Percentiles rank a stretch among this genome's conserved stretches.
Evolutionary conservation across 2,113 vertebrate genomes (phyloP).

Genomic region (Antidorcas marsupialis): DNA sequence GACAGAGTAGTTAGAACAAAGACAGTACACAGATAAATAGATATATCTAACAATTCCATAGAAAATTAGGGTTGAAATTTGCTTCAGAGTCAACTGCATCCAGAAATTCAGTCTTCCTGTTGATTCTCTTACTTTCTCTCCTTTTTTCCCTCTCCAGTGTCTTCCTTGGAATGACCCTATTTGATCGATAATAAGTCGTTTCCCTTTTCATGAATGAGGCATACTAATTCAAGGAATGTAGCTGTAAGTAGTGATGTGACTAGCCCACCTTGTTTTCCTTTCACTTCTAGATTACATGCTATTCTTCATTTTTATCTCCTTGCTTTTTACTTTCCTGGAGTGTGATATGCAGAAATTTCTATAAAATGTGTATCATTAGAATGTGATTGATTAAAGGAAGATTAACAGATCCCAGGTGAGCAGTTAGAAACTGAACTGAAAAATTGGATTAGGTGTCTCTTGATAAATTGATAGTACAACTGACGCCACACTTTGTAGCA

Average conservation of each 20-base stretch:
- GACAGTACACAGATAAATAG: background rate
- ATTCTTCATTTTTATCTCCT: background rate
- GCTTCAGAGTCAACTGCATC: background rate
- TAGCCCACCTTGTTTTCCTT: background rate
- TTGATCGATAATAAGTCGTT: background rate
- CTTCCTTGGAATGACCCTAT: background rate
- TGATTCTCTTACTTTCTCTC: background rate
- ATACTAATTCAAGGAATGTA: background rate
- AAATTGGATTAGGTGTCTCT: background rate
- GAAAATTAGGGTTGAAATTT: background rate
- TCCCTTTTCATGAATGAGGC: background rate
- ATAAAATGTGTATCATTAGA: background rate
- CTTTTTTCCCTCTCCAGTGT: background rate
- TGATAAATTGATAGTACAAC: background rate
- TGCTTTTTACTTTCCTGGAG: background rate
- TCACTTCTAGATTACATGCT: background rate
- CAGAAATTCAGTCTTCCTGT: background rate
- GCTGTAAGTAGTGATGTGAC: background rate
- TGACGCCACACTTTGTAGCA: background rate
- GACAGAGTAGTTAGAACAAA: background rate
- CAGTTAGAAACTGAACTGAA: background rate
- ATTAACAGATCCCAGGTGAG: background rate
- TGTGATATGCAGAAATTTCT: background rate
- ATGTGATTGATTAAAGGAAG: background rate
- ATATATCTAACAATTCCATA: background rate